Evolutionary conservation across 2,797 vertebrate genomes (phyloP), one percentile per base, ranked within the genome.

Genomic region (Sternotherus odoratus): DNA sequence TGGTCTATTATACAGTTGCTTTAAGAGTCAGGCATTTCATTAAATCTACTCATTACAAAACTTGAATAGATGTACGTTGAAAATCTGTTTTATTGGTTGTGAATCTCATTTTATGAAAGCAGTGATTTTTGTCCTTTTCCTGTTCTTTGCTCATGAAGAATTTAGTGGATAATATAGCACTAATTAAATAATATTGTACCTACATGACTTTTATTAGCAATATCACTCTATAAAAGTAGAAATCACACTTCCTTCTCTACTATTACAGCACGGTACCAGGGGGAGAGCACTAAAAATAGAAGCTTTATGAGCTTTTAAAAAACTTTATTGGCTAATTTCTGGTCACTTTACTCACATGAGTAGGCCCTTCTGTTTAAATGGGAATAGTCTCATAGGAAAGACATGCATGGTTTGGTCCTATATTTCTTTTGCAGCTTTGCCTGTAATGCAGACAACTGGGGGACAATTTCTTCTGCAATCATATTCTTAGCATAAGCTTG

Each of bases 21-120:
- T 66, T 79, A 17, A 24, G 56, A 5, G 24, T 75, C 23, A 84
- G 63, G 53, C 94, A 91, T 28, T 19, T 82, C 19, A 86, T 21
- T 93, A 56, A 90, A 85, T 82, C 4, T 43, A 79, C 3, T 50
- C 79, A 91, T 81, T 84, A 33, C 6, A 82, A 93, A 84, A 91
- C 83, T 30, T 21, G 11, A 75, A 10, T 23, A 83, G 80, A 87
- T 92, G 21, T 84, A 84, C 85, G 33, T 57, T 82, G 77, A 72
- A 92, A 93, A 78, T 84, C 43, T 92, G 23, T 8, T 88, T 94
- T 94, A 75, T 4, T 3, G 2, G 91, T 86, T n/a, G 5, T 33
- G 84, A 93, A 81, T 88, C 36, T 94, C 33, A 74, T 75, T 21
- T 80, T 90, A 26, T 2, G n/a, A 88, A 82, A 10, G 1, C 12